A percentile compares a stretch with the other conserved stretches of the same genome.
Evolutionary conservation across 2,797 vertebrate species (phyloP).

Genomic region (Pseudochromis fuscus): DNA sequence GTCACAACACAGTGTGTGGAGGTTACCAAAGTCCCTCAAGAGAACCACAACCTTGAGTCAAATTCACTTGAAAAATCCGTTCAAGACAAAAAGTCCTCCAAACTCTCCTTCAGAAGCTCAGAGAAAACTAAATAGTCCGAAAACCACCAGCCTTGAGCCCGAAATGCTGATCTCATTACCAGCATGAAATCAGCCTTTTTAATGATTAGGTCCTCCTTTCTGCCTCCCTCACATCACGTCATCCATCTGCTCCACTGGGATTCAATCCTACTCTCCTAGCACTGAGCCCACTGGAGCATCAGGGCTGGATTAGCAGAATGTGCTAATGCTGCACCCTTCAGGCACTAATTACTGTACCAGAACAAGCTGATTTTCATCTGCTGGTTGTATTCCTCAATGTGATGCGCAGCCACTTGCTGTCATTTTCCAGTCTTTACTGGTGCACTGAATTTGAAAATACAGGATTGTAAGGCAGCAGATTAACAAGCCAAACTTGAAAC

Average conservation of each 20-base stretch:
- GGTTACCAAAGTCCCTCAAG: conserved; percentile 35
- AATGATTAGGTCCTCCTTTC: conserved; percentile 64
- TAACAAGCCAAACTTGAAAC: conserved; percentile 18
- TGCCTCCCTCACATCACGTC: conserved; percentile 65
- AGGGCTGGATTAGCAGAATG: conserved; percentile 68
- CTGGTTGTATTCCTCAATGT: conserved; percentile 43
- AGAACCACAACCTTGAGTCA: conserved; percentile 39
- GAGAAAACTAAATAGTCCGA: conserved; percentile 47
- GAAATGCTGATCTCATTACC: conserved; percentile 79
- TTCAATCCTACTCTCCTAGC: conserved; percentile 62
- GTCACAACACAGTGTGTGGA: conserved; percentile 37
- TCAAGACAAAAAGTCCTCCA: conserved; percentile 49
- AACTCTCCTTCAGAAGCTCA: conserved; percentile 26
- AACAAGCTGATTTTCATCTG: conserved; percentile 70
- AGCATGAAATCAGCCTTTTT: conserved; percentile 75
- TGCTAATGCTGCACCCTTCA: conserved; percentile 73
- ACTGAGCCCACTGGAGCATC: conserved; percentile 64
- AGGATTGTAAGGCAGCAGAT: conserved; percentile 17
- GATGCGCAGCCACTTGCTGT: conserved; percentile 42
- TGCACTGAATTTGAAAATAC: conserved; percentile 40
- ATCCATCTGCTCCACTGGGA: conserved; percentile 77
- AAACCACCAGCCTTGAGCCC: conserved; percentile 65
- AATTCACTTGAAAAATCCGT: conserved; percentile 31
- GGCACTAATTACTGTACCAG: conserved; percentile 76
- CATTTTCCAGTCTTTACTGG: conserved; percentile 48